Evolutionary conservation across 2,113 vertebrate species (phyloP), one percentile per base, ranked within the genome.

Genomic region (Australoheros scitulus): DNA sequence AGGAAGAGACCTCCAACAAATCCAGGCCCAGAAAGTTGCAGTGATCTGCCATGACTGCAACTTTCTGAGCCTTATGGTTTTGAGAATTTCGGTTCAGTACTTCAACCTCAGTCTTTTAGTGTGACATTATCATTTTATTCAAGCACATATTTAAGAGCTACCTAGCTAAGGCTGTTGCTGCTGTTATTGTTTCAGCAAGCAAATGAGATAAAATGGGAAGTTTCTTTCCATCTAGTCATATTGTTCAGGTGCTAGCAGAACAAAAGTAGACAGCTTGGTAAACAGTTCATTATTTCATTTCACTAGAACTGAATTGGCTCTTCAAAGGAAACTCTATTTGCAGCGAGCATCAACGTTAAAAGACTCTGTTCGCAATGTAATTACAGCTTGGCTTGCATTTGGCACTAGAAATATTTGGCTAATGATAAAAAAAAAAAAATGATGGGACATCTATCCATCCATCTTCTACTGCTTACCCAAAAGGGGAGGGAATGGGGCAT

Each of bases 241-340:
- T 41, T 3, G 47, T 68, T 50, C 41, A 68, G 64, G 41, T 68
- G 26, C 41, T 29, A 68, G 24, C 38, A 68, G 1, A 68, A 47
- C 38, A 65, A 26, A 68, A 47, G 41, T 3, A 41, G 55, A 58
- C 29, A n/a, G 59, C 41, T 36, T 22, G 36, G n/a, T 20, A 22
- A 64, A 61, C 41, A 50, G 57, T 34, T 77, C 10, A 61, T 82
- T 76, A 64, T 58, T 82, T 82, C 36, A 61, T n/a, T 74, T 81
- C 65, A 61, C 15, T 52, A 26, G 20, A 70, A 56, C 50, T 75
- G 50, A 75, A 75, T 56, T 55, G 36, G 43, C 58, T 50, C 26
- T 41, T 61, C 43, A 63, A 75, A 74, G 58, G 50, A 75, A 75
- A 57, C 15, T 41, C 36, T 60, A 20, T 17, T 29, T 34, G 36